These are phyloP conservation scores for Zonitis immaculata DNA, from an alignment of 2,888 invertebrate genomes.

Conservation along the genomic window DNA sequence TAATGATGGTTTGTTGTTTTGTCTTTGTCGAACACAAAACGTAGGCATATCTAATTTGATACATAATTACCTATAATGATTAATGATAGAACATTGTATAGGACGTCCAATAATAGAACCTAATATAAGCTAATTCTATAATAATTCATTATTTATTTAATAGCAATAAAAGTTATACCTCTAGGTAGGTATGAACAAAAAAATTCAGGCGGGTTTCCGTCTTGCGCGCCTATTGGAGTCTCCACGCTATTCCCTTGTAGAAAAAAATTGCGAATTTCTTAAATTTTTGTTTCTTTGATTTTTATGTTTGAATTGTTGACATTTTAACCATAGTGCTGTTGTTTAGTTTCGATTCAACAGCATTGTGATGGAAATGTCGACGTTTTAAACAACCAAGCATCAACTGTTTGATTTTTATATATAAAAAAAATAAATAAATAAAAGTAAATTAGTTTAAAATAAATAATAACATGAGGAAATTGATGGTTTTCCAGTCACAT, in stretches of 20 bases:
- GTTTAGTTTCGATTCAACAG: slow-evolving; percentile 45
- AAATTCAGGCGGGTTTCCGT: slow-evolving; percentile 27
- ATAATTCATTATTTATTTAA: neutral
- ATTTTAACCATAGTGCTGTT: slow-evolving; percentile 52
- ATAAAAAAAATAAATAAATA: too few relatives aligned
- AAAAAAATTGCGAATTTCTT: too few relatives aligned
- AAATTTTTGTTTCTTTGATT: neutral
- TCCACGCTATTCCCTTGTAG: too few relatives aligned
- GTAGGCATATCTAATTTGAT: neutral
- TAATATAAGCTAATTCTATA: neutral
- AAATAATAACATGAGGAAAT: slow-evolving; percentile 23
- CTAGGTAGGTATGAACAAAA: neutral
- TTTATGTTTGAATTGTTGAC: slow-evolving; percentile 49
- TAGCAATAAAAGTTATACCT: too few relatives aligned
- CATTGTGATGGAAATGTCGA: slow-evolving; percentile 50
- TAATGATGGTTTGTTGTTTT: slow-evolving; percentile 19
- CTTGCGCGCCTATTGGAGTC: slow-evolving; percentile 30
- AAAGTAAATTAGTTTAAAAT: slow-evolving; percentile 17
- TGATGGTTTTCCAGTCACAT: slow-evolving; percentile 34
- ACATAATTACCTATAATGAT: slow-evolving; percentile 4
- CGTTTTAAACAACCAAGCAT: slow-evolving; percentile 43
- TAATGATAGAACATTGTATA: neutral
- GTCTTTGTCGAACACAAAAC: slow-evolving; percentile 3
- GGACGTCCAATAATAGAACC: neutral
- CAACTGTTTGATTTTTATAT: slow-evolving; percentile 4